These are phyloP conservation scores for Zosterops pallidus DNA, from an alignment of 2,113 vertebrate species.

Conservation along the genomic window DNA sequence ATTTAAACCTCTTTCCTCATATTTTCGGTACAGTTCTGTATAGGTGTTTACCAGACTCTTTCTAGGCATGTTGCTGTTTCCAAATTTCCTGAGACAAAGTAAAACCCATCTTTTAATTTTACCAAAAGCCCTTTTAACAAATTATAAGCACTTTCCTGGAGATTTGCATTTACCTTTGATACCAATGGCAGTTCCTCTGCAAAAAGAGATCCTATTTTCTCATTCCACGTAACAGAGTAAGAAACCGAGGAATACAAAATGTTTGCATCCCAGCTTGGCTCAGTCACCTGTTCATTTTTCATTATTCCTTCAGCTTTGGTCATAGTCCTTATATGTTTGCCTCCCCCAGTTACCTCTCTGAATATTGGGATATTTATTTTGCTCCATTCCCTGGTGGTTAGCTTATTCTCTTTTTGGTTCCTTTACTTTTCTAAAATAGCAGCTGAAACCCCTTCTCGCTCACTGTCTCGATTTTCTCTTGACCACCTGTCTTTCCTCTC, in stretches of 20 bases:
- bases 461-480: background rate
- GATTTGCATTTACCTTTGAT: background rate
- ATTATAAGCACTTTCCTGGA: background rate
- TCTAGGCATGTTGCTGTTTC: background rate
- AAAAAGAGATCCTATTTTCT: background rate
- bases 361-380: background rate
- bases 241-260: background rate
- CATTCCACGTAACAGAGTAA: background rate
- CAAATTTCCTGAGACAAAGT: background rate
- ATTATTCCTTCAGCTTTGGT: background rate
- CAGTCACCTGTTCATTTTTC: background rate
- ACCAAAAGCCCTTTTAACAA: background rate
- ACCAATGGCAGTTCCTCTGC: background rate
- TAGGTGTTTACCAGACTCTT: background rate
- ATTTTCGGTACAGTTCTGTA: background rate
- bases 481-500: background rate
- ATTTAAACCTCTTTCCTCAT: background rate
- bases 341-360: background rate
- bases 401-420: background rate
- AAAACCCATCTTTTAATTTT: background rate
- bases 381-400: background rate
- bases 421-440: background rate
- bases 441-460: background rate
- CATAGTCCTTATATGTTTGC: background rate
- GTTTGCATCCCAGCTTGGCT: background rate